phyloP scores from a whole-genome alignment of 2,888 invertebrate genomes.

The Mycalesis mineus region DNA sequence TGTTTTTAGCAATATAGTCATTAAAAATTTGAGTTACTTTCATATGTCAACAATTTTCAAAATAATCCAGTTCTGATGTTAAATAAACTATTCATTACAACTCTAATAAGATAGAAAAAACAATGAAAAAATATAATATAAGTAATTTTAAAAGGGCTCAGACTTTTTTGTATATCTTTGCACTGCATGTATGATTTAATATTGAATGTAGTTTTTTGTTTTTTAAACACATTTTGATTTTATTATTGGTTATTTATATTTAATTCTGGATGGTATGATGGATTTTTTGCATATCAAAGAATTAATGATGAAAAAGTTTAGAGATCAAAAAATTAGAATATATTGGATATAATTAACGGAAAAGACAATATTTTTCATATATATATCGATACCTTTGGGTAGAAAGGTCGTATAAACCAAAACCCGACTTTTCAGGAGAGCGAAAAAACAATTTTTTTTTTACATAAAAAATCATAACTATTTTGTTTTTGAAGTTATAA shows the following conservation, averaged over 20 bases:
- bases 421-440: no score
- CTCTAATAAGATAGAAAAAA: neutral
- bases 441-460: no score
- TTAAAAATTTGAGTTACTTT: no score
- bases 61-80: no score
- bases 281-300: slow-evolving; percentile 45
- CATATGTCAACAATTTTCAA: no score
- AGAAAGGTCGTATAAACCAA: no score
- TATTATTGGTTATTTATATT: neutral
- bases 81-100: slow-evolving; percentile 7
- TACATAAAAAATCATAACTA: no score
- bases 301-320: slow-evolving; percentile 19
- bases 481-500: no score
- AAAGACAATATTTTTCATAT: slow-evolving; percentile 54
- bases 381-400: no score
- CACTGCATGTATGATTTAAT: slow-evolving; percentile 17
- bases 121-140: neutral
- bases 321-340: slow-evolving; percentile 26
- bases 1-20: no score
- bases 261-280: slow-evolving; percentile 10
- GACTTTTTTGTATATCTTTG: slow-evolving; percentile 1
- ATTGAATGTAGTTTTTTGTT: neutral
- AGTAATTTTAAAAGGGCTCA: slow-evolving; percentile 1
- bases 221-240: neutral
- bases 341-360: slow-evolving; percentile 39